phyloP scores from a whole-genome alignment of 2,113 vertebrate species.

The Danio rerio region DNA sequence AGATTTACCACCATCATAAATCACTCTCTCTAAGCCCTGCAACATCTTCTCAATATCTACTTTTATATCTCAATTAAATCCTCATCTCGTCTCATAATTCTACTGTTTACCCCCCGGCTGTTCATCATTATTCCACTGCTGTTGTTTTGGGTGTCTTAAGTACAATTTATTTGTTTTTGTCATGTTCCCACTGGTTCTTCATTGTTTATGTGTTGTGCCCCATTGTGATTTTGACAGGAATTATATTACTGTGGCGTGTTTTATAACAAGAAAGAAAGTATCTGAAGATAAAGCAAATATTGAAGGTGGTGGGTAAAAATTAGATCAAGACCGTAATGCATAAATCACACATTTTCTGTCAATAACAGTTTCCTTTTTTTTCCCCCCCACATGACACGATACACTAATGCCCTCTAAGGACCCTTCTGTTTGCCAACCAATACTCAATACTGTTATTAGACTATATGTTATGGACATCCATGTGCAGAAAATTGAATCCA shows the following conservation, averaged over 20 bases:
- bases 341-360: not conserved
- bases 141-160: not conserved
- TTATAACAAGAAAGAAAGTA: not conserved
- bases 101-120: not conserved
- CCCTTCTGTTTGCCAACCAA: not conserved
- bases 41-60: not conserved
- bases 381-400: not conserved
- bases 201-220: not conserved
- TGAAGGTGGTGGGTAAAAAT: not conserved
- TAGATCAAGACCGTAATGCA: not conserved
- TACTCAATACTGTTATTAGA: conserved; percentile 1
- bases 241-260: not conserved
- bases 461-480: not conserved
- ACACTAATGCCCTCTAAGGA: not conserved
- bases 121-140: not conserved
- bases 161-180: not conserved
- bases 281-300: not conserved
- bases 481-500: not conserved
- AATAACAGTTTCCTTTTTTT: too few species aligned
- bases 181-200: not conserved
- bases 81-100: not conserved
- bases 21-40: not conserved
- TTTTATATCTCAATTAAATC: not conserved
- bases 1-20: not conserved
- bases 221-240: not conserved